phyloP scores from a whole-genome alignment of 2,797 vertebrate species.

The Tarsius wallacei region DNA sequence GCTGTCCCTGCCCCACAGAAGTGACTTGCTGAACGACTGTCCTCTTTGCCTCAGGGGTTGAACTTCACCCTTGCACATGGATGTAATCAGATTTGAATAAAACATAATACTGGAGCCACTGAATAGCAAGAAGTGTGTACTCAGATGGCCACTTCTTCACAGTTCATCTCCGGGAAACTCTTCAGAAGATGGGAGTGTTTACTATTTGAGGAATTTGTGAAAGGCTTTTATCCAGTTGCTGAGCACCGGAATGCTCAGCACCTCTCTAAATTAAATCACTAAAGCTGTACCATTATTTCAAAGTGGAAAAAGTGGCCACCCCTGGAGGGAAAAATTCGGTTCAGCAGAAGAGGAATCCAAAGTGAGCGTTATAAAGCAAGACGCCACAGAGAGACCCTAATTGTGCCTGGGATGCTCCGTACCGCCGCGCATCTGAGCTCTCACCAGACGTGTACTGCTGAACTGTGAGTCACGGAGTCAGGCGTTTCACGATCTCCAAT shows the following conservation, averaged over 20 bases:
- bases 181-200: not conserved
- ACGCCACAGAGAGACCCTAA: not conserved
- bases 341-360: conserved; percentile 29
- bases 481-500: conserved; percentile 36
- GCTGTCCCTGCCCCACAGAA: not conserved
- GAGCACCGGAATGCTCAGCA: not conserved
- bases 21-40: not conserved
- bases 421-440: not conserved
- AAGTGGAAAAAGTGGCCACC: conserved; percentile 54
- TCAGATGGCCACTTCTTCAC: not conserved
- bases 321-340: conserved; percentile 55
- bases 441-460: not conserved
- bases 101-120: not conserved
- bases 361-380: conserved; percentile 61
- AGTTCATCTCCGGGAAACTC: not conserved
- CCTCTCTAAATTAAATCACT: conserved; percentile 63
- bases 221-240: conserved; percentile 39
- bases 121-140: not conserved
- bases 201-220: conserved; percentile 41
- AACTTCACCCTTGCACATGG: not conserved
- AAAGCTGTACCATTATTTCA: conserved; percentile 54
- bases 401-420: not conserved
- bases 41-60: not conserved
- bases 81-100: not conserved
- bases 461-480: not conserved